A percentile compares a stretch with the other conserved stretches of the same genome.
Conservation (phyloP, 2,797 vertebrate genomes). For the Saguinus oedipus region DNA sequence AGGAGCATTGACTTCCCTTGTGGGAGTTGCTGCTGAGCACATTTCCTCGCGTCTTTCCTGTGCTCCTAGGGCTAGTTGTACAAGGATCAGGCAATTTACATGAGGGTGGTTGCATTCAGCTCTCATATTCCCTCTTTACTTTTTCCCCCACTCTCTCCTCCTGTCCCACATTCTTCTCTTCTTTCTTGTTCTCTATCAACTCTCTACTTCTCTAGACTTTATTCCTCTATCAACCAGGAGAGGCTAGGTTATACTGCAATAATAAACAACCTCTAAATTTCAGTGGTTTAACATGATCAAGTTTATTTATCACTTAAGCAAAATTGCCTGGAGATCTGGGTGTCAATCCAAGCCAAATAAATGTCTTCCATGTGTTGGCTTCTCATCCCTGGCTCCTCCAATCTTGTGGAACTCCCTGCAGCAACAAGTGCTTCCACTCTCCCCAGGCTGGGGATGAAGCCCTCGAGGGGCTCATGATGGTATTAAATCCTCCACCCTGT, state of each 20-base stretch:
- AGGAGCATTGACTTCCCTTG: background rate
- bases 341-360: background rate
- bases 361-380: background rate
- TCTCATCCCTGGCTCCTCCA: background rate
- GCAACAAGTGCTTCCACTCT: background rate
- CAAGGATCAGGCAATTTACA: background rate
- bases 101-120: background rate
- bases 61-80: background rate
- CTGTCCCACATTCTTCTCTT: background rate
- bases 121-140: background rate
- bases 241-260: background rate
- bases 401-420: background rate
- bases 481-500: background rate
- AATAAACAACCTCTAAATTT: background rate
- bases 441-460: background rate
- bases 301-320: slow-evolving; percentile 27
- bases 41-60: background rate
- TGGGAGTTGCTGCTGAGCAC: background rate
- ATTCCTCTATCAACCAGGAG: background rate
- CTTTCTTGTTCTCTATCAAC: background rate
- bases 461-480: background rate
- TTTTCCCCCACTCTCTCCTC: background rate
- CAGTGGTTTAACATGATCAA: background rate
- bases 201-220: background rate
- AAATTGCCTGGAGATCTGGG: background rate